Base-by-base conservation (phyloP, 2,113 vertebrate genomes). In the Calidris pygmaea region DNA sequence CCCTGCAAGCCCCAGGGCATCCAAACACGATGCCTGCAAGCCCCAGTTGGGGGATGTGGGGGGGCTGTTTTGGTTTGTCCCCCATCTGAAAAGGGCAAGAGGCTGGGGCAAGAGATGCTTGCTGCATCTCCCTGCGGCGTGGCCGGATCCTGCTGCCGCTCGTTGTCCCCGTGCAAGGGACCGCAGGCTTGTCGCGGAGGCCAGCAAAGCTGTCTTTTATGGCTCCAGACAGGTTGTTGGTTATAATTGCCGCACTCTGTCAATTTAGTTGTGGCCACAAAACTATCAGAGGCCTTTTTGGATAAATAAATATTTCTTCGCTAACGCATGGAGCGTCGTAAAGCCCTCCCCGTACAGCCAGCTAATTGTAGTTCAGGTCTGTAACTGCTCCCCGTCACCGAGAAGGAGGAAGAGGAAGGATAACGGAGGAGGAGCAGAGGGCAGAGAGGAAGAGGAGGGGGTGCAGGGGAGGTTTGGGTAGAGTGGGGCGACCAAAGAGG, bases 231-330 rank as follows among this genome's bases (percentile, higher is more conserved):
- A 67, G 67, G 78, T 27, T 71, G 89, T 85, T 81, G 84, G 32
- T 86, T 79, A 43, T 96, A 95, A 93, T 95, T 96, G 95, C 91
- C 72, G 21, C 37, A 58, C 89, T 97, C 88, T 86, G 77, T 95
- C 93, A 87, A 60, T 95, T 96, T 91, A 96, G 91, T 76, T 53
- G 94, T 32, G 0, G 6, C 86, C 82, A 81, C 90, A 94, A 92
- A 95, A 60, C 95, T 96, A 96, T 96, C 95, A 87, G 87, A 94
- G 77, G 75, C 91, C 35, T 95, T 94, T 90, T 88, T 82, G 68
- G 85, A 81, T 96, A 96, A 95, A 96, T 97, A 95, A 95, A 95
- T 91, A 74, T 84, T 93, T 90, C 74, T 90, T 78, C 50, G 48
- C 53, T 95, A 91, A 92, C 1, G 2, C 4, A 5, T 35, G 30